Evolutionary conservation across 2,888 invertebrate species (phyloP), one percentile per base, ranked within the genome.

Genomic region (Mylabris sibirica): DNA sequence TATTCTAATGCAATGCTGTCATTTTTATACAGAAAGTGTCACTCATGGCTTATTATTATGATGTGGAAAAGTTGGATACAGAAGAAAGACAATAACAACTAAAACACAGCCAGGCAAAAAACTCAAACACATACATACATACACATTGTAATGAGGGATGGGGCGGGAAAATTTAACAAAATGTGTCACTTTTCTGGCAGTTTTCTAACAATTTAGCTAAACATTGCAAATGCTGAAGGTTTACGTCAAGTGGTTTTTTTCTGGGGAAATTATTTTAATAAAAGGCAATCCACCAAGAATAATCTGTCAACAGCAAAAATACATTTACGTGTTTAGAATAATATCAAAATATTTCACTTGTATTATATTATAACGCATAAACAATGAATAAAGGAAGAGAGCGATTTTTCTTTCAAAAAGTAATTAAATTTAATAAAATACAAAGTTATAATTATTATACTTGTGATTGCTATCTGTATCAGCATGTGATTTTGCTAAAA

Each of bases 301-400:
- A 41, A 62, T 62, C 62, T 62, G 62, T 62, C 62, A 62, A 62
- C 62, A 41, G 62, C 62, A 62, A 62, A 62, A 62, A 62, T 62
- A 62, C 41, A 38, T 1, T n/a, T 41, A 41, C 62, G 62, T 62
- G 62, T 38, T 38, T 62, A 26, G 62, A 62, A 62, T 62, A 62
- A 22, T 26, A 11, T 62, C 62, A 62, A 9, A 11, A 22, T 41
- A 38, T 57, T 57, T 41, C 62, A 44, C 62, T 34, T 62, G n/a
- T 22, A 41, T 44, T 62, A 17, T 38, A 30, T 30, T n/a, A 17
- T 34, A 60, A 24, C 26, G n/a, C 14, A 26, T 14, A 57, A 53
- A 57, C 24, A 24, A 57, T 26, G 26, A 14, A 57, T 26, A 1
- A 57, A 26, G 57, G 26, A 20, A 49, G 14, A 20, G 24, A 1